Evolutionary conservation across 92 coral and sea anemone species (phyloP).

Genomic region (Epizoanthus ramosus): DNA sequence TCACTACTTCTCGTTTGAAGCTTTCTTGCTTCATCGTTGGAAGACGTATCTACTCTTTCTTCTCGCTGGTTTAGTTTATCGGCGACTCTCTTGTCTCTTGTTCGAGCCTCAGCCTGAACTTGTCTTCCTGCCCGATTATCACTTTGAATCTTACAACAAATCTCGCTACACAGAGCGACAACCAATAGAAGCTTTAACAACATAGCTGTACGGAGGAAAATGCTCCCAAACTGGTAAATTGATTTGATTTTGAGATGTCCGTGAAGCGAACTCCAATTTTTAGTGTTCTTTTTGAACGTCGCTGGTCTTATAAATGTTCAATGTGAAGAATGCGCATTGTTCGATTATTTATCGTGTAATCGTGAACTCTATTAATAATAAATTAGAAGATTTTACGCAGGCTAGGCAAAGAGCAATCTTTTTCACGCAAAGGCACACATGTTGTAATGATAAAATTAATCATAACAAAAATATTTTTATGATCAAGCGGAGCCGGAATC

Average conservation of each 20-base stretch:
- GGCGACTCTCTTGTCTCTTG: neutral
- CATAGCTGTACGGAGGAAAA: neutral
- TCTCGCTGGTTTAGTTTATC: slow-evolving; percentile 11
- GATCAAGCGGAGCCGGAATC: neutral
- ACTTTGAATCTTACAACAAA: neutral
- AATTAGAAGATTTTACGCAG: slow-evolving; percentile 26
- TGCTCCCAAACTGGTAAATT: neutral
- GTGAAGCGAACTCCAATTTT: slow-evolving; percentile 17
- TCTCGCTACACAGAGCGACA: slow-evolving; percentile 3
- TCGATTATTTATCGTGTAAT: neutral
- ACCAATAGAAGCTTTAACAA: neutral
- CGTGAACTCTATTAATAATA: slow-evolving; percentile 28
- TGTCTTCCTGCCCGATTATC: neutral
- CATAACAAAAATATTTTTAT: neutral
- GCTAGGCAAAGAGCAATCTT: slow-evolving; percentile 12
- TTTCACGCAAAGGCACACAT: slow-evolving; percentile 37
- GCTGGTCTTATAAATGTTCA: slow-evolving; percentile 40
- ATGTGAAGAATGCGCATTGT: slow-evolving; percentile 38
- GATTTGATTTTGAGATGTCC: neutral
- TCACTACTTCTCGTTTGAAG: slow-evolving; percentile 2
- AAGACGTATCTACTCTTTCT: slow-evolving; percentile 23
- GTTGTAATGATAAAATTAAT: slow-evolving; percentile 21
- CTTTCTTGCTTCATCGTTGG: slow-evolving; percentile 8
- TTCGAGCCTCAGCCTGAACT: neutral
- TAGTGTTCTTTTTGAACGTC: slow-evolving; percentile 25